phyloP scores from a whole-genome alignment of 2,113 vertebrate genomes.

The Parotia lawesii region DNA sequence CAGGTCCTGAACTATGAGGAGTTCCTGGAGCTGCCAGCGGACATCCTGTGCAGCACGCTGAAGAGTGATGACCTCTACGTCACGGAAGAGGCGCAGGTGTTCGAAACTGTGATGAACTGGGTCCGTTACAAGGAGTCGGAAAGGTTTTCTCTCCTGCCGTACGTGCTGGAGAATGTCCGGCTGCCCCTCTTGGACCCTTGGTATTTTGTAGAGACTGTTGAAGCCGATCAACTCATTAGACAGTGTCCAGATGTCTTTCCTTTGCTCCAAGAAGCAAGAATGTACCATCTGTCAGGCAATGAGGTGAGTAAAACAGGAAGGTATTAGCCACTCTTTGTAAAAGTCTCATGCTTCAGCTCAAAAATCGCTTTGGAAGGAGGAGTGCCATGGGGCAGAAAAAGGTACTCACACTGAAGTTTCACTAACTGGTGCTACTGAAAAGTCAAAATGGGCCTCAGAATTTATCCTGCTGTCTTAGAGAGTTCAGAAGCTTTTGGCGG shows the following conservation, averaged over 20 bases:
- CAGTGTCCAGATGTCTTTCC: slow-evolving; percentile 85
- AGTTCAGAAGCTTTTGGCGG: neutral
- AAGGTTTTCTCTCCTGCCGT: slow-evolving; percentile 74
- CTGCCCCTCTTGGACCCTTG: slow-evolving; percentile 90
- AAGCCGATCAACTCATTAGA: slow-evolving; percentile 86
- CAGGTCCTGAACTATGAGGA: slow-evolving; percentile 84
- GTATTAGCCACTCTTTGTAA: neutral
- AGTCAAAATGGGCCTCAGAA: neutral
- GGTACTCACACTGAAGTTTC: neutral
- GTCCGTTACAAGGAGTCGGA: slow-evolving; percentile 76
- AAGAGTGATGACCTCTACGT: slow-evolving; percentile 87
- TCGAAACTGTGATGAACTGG: slow-evolving; percentile 89
- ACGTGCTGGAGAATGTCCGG: slow-evolving; percentile 80
- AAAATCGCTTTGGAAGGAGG: neutral
- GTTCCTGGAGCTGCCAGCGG: slow-evolving; percentile 82
- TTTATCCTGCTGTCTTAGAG: neutral
- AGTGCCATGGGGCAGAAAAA: neutral
- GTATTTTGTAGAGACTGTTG: slow-evolving; percentile 92
- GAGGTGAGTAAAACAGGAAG: slow-evolving; percentile 78
- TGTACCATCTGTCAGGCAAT: slow-evolving; percentile 89
- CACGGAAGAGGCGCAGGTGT: slow-evolving; percentile 87
- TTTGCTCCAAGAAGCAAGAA: slow-evolving; percentile 89
- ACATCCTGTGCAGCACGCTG: slow-evolving; percentile 80
- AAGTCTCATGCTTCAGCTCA: neutral
- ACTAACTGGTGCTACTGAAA: neutral